These are phyloP conservation scores for Scomber colias DNA, from an alignment of 2,113 vertebrate genomes.

Conservation along the genomic window DNA sequence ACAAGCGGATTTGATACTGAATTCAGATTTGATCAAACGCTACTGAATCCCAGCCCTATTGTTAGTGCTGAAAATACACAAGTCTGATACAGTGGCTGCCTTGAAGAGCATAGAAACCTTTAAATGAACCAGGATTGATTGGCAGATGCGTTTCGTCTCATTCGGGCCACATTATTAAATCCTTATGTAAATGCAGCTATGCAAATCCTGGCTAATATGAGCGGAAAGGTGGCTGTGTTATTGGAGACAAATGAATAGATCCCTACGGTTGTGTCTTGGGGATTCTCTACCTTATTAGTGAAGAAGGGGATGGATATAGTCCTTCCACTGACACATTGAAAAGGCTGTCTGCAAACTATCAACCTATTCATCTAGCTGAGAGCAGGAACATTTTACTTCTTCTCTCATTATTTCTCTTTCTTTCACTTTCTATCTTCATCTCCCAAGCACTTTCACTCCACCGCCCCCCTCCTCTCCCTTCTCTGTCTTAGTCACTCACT, in stretches of 20 bases:
- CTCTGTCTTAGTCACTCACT: slow-evolving; percentile 60
- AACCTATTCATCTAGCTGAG: slow-evolving; percentile 75
- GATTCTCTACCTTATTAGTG: slow-evolving; percentile 80
- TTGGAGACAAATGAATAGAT: slow-evolving; percentile 78
- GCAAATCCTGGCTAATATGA: slow-evolving; percentile 77
- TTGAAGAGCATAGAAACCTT: slow-evolving; percentile 59
- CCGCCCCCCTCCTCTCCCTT: slow-evolving; percentile 26
- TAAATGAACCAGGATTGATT: slow-evolving; percentile 71
- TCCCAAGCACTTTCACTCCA: slow-evolving; percentile 61
- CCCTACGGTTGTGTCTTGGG: slow-evolving; percentile 73
- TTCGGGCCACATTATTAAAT: slow-evolving; percentile 77
- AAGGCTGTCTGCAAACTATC: slow-evolving; percentile 78
- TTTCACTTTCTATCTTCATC: slow-evolving; percentile 71
- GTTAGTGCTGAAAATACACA: slow-evolving; percentile 41
- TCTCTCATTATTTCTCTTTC: slow-evolving; percentile 76
- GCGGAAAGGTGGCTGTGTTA: slow-evolving; percentile 76
- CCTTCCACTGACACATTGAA: slow-evolving; percentile 74
- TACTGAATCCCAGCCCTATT: not conserved
- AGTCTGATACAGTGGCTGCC: slow-evolving; percentile 40
- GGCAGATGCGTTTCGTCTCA: slow-evolving; percentile 67
- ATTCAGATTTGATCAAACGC: slow-evolving; percentile 28
- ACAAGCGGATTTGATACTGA: not conserved
- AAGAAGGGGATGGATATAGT: slow-evolving; percentile 73
- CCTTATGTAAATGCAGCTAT: slow-evolving; percentile 79
- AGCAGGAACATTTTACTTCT: slow-evolving; percentile 68